A percentile compares a stretch with the other conserved stretches of the same genome.
Evolutionary conservation across 1,140 invertebrate genomes (phyloP).

Genomic region (Propsilocerus akamusi): DNA sequence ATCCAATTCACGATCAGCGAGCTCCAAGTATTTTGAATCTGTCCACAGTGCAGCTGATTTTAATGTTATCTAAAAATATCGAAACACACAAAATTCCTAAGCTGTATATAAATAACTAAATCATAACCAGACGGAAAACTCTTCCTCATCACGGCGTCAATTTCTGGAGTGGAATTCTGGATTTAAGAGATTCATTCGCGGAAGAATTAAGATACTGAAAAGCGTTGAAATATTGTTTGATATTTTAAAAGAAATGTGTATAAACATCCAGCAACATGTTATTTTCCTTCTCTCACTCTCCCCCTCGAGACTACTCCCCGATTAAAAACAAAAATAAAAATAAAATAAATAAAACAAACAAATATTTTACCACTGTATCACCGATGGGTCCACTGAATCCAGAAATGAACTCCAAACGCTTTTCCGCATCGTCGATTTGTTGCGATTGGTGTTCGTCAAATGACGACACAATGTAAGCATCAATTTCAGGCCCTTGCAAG

Average conservation of each 20-base stretch:
- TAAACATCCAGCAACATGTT: too few relatives aligned
- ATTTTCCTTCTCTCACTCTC: too few relatives aligned
- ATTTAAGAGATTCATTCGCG: too few relatives aligned
- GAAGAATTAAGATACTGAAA: too few relatives aligned
- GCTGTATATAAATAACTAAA: background rate
- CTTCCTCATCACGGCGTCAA: too few relatives aligned
- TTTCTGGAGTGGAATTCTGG: too few relatives aligned
- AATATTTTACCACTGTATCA: constrained; percentile 43
- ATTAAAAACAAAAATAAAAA: background rate
- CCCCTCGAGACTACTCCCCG: background rate
- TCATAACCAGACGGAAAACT: too few relatives aligned
- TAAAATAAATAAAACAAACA: background rate
- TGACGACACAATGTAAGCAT: constrained; percentile 57
- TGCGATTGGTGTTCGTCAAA: constrained; percentile 64
- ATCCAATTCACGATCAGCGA: constrained; percentile 53
- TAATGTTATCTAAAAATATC: constrained; percentile 25
- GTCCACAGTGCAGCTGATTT: constrained; percentile 74
- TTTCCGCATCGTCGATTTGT: constrained; percentile 49
- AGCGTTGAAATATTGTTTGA: too few relatives aligned
- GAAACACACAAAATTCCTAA: background rate
- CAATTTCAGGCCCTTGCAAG: constrained; percentile 38
- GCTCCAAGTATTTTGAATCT: constrained; percentile 64
- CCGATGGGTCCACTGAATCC: constrained; percentile 74
- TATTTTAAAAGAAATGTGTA: too few relatives aligned
- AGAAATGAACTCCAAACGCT: constrained; percentile 60